Conservation (phyloP, 1,140 invertebrate species). For the Aphis gossypii region DNA sequence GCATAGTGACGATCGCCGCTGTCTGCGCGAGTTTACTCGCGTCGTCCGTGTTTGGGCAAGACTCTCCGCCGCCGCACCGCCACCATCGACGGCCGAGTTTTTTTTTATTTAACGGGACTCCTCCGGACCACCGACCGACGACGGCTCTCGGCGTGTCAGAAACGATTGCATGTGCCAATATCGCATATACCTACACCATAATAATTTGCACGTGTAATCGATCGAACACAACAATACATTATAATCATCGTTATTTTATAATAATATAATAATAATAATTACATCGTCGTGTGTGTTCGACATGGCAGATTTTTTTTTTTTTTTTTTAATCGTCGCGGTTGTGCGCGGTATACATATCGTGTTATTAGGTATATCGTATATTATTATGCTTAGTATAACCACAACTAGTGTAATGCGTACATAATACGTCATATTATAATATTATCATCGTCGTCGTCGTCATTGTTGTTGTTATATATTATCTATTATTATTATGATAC, state of each 20-base stretch:
- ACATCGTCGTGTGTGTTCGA: background rate
- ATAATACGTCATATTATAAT: background rate
- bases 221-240: background rate
- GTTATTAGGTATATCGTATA: background rate
- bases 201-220: background rate
- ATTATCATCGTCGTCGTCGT: background rate
- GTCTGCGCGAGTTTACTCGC: conserved; percentile 37
- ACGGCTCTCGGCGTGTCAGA: background rate
- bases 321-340: background rate
- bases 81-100: background rate
- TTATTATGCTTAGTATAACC: background rate
- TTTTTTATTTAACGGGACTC: conserved; percentile 52
- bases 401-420: background rate
- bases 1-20: background rate
- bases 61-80: background rate
- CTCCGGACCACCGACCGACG: background rate
- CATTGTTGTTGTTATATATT: background rate
- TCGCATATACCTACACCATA: background rate
- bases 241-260: background rate
- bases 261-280: background rate
- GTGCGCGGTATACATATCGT: background rate
- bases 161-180: background rate
- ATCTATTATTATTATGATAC: background rate
- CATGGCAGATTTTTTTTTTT: background rate
- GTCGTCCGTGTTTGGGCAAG: background rate